Evolutionary conservation across 1,140 invertebrate genomes (phyloP).

Genomic region (Drosophila neocordata): DNA sequence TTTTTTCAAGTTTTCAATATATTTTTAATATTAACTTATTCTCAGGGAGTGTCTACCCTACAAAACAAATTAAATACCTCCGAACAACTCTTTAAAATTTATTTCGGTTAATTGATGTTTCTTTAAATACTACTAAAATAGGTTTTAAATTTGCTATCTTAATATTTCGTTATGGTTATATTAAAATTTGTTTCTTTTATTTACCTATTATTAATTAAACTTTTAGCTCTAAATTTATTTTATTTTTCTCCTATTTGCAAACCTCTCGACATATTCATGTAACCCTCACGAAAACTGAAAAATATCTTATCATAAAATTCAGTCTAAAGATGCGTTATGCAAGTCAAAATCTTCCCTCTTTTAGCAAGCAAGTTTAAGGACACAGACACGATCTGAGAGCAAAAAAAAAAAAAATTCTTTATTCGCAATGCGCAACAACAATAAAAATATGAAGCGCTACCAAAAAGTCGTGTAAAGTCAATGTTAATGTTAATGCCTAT

Average conservation of each 20-base stretch:
- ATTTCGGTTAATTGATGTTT: too few relatives aligned
- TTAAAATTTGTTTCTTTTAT: too few relatives aligned
- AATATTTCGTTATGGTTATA: too few relatives aligned
- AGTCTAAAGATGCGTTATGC: conserved; percentile 70
- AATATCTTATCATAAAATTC: conserved; percentile 1
- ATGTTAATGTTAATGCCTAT: conserved; percentile 80
- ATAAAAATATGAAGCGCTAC: conserved; percentile 79
- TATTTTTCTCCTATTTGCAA: too few relatives aligned
- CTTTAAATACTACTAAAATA: too few relatives aligned
- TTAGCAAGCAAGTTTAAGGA: conserved; percentile 59
- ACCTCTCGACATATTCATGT: background rate
- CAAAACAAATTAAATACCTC: too few relatives aligned
- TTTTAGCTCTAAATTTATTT: too few relatives aligned
- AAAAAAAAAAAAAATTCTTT: conserved; percentile 59
- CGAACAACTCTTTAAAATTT: too few relatives aligned
- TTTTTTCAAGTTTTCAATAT: background rate
- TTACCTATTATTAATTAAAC: too few relatives aligned
- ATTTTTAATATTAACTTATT: too few relatives aligned
- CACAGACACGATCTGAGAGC: conserved; percentile 58
- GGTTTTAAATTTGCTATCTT: too few relatives aligned
- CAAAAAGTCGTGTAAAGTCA: conserved; percentile 82
- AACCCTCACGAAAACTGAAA: conserved; percentile 26
- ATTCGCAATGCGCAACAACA: conserved; percentile 75
- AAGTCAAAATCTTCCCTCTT: conserved; percentile 21
- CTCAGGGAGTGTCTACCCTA: too few relatives aligned